A percentile compares a stretch with the other conserved stretches of the same genome.
These are phyloP conservation scores for Capromys pilorides DNA, from an alignment of 2,797 vertebrate genomes.

Conservation along the genomic window DNA sequence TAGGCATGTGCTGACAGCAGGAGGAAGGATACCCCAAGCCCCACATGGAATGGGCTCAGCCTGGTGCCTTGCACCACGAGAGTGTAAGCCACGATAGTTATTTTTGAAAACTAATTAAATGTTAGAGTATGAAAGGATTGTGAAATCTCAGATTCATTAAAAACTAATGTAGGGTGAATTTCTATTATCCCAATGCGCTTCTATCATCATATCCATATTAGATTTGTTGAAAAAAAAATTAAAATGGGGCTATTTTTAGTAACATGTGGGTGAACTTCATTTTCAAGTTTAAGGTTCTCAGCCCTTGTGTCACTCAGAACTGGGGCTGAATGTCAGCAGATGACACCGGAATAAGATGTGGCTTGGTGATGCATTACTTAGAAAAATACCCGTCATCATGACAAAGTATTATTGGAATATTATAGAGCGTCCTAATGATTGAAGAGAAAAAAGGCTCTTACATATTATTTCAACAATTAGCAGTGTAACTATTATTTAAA, in stretches of 20 bases:
- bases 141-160: slow-evolving; percentile 81
- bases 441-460: slow-evolving; percentile 79
- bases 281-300: slow-evolving; percentile 79
- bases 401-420: slow-evolving; percentile 79
- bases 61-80: not conserved
- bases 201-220: slow-evolving; percentile 76
- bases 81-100: slow-evolving; percentile 64
- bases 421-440: slow-evolving; percentile 78
- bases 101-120: slow-evolving; percentile 81
- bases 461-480: slow-evolving; percentile 81
- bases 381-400: slow-evolving; percentile 81
- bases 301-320: slow-evolving; percentile 67
- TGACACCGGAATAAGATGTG: slow-evolving; percentile 77
- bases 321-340: slow-evolving; percentile 59
- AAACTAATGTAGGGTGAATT: slow-evolving; percentile 82
- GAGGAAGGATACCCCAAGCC: not conserved
- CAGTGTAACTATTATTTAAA: slow-evolving; percentile 80
- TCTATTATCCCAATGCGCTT: slow-evolving; percentile 81
- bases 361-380: slow-evolving; percentile 80
- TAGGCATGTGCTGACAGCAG: not conserved
- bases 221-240: slow-evolving; percentile 81
- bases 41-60: not conserved
- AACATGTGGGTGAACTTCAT: slow-evolving; percentile 70
- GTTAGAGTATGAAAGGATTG: slow-evolving; percentile 76
- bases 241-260: slow-evolving; percentile 78